These are phyloP conservation scores for Heteronetta atricapilla DNA, from an alignment of 2,113 vertebrate species.

Conservation along the genomic window DNA sequence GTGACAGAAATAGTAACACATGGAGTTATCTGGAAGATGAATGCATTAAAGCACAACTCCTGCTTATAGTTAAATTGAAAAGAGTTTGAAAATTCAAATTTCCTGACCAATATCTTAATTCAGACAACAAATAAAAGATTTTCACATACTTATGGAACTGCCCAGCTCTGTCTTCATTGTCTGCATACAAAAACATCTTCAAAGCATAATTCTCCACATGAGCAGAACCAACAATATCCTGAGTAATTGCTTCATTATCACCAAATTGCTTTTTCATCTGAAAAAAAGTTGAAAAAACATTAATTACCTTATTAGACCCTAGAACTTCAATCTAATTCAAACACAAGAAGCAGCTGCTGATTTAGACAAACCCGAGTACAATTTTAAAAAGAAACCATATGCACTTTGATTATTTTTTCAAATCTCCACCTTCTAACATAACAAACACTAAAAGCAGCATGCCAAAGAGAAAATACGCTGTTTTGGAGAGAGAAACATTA, in stretches of 20 bases:
- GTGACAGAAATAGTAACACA: neutral
- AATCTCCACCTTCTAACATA: neutral
- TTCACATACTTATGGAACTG: constrained; percentile 94
- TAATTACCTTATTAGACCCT: neutral
- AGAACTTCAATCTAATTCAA: neutral
- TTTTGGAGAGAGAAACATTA: neutral
- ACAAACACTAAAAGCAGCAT: neutral
- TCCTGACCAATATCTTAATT: neutral
- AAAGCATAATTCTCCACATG: constrained; percentile 97
- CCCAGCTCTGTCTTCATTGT: constrained; percentile 93
- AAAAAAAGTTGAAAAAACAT: constrained; percentile 54
- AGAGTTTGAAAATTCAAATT: neutral
- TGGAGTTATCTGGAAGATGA: neutral
- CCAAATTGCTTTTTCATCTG: constrained; percentile 96
- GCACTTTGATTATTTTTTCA: neutral
- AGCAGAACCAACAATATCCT: constrained; percentile 95
- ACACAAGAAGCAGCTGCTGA: neutral
- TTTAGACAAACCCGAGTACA: neutral
- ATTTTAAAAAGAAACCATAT: neutral
- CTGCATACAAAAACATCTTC: constrained; percentile 98
- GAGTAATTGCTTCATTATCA: constrained; percentile 92
- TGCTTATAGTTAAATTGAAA: neutral
- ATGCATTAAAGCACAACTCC: neutral
- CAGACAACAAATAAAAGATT: neutral
- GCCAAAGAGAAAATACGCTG: neutral